Evolutionary conservation across 2,797 vertebrate genomes (phyloP), one percentile per base, ranked within the genome.

Genomic region (Halcyon chelicuti): DNA sequence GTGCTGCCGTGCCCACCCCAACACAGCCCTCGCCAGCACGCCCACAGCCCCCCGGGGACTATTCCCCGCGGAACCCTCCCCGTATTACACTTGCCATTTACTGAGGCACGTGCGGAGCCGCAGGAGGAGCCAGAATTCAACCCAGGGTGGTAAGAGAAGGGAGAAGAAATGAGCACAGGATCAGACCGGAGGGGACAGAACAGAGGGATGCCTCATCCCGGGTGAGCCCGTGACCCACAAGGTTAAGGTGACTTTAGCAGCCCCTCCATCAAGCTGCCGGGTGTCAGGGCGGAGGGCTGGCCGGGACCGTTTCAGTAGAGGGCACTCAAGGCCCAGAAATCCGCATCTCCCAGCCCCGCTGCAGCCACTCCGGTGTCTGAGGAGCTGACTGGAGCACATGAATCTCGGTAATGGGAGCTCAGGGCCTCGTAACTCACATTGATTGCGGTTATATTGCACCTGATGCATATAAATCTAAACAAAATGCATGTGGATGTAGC

Each of bases 401-500:
- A 99, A 99, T 99, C 99, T 98, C 96, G 29, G 98, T 98, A 99
- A 99, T 98, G 98, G 58, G 98, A 98, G 98, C 98, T 51, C 98
- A 76, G 98, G 98, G 98, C 97, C 98, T 97, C 99, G 97, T 99
- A 98, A 98, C 98, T 99, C 99, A 99, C 97, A 21, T 87, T 98
- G 98, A 99, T 99, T 97, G 99, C 96, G 94, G 96, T 98, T 98
- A 97, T 98, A 98, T 98, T 98, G 98, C 98, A 98, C 98, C 98
- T 97, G 97, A 97, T 97, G 97, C 98, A 90, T 76, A 98, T 99
- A 98, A 98, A 99, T 99, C 98, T 98, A 98, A 98, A 97, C 97
- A 95, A 97, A 98, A 98, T 89, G 97, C 97, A 92, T 98, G 98
- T 98, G 98, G 98, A 98, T 98, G 98, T 97, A 98, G 98, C 98